Evolutionary conservation across 2,113 vertebrate genomes (phyloP).

Genomic region (Notothenia rossii): DNA sequence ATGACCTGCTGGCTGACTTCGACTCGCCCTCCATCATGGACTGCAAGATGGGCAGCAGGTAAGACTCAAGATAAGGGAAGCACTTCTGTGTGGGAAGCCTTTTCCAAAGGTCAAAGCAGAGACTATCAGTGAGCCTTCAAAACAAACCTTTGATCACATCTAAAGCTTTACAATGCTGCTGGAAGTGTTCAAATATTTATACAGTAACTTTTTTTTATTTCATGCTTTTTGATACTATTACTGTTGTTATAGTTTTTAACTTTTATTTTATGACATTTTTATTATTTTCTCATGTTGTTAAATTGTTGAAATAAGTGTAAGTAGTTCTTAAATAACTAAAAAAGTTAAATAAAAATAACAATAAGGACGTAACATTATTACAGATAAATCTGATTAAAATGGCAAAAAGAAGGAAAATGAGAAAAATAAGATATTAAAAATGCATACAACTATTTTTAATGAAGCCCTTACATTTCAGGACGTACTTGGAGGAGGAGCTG

Average conservation of each 20-base stretch:
- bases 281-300: no score
- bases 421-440: neutral
- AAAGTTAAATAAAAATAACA: neutral
- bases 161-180: neutral
- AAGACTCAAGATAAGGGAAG: conserved; percentile 15
- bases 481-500: conserved; percentile 93
- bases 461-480: conserved; percentile 75
- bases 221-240: neutral
- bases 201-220: no score
- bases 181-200: no score
- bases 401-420: neutral
- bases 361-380: neutral
- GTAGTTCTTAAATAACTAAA: no score
- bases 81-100: neutral
- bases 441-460: neutral
- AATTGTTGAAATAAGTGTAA: no score
- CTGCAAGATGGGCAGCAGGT: conserved; percentile 96
- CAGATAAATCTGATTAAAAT: neutral
- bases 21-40: conserved; percentile 93
- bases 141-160: neutral
- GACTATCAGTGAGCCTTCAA: conserved; percentile 1
- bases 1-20: conserved; percentile 90
- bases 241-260: neutral
- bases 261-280: neutral
- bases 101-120: neutral